Evolutionary conservation across 2,113 vertebrate genomes (phyloP), one percentile per base, ranked within the genome.

Genomic region (Gymnorhina tibicen): DNA sequence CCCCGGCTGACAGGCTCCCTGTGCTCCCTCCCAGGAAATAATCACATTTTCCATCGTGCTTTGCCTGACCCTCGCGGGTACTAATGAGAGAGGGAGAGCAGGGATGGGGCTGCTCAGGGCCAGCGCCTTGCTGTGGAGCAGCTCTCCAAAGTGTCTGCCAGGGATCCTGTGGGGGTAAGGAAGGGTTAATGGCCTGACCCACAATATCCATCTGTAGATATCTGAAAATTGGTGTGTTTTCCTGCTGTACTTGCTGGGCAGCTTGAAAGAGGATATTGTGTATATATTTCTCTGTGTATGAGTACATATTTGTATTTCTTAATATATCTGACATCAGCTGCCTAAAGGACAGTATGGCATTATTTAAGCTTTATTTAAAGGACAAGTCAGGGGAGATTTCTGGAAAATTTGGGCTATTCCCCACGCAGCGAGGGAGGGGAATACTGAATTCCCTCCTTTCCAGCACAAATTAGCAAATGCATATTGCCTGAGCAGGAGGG

Each of bases 391-490:
- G 30, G 46, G 81, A 91, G 77, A 83, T 87, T 96, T 91, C 89
- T 91, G 77, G 66, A 67, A 95, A 93, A 95, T 19, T 69, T 19
- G 53, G 87, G 56, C 89, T 96, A 89, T 95, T 96, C 91, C 81
- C 93, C 27, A 41, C 0, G 1, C 62, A 91, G 44, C 5, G 0
- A 80, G 19, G 42, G 67, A 91, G 58, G 26, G 70, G 58, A 89
- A 85, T 89, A 79, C 49, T 69, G 23, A 91, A 91, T 87, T 94
- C 82, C 78, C 74, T 96, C 15, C 44, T 77, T 95, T 91, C 81
- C 63, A 91, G 70, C 33, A 41, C 46, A 75, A 73, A 87, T 82
- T 68, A 94, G 22, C 44, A 85, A 91, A 47, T 17, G 23, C 1
- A 2, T 30, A 35, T 64, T 75, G 77, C 46, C 62, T 66, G 87